Base-by-base conservation (phyloP, 2,797 vertebrate species). In the Columba guinea region DNA sequence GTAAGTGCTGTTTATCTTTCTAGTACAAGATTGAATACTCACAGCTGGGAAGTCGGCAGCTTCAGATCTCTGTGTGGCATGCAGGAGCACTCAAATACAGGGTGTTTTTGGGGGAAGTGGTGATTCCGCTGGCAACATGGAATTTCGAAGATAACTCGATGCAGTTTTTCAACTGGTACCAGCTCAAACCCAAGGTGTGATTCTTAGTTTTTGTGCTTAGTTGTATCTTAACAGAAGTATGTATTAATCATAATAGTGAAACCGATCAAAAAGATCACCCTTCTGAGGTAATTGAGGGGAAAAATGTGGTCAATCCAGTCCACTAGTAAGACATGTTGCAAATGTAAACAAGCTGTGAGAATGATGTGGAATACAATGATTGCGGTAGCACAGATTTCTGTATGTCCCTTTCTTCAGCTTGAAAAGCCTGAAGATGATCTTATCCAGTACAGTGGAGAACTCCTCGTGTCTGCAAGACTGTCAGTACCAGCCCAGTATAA, bases 1-100 rank as follows among this genome's bases (percentile, higher is more conserved):
- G 35, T 62, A 85, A 87, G 37, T 74, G 62, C 24, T 92, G 44
- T 92, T 95, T 96, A 7, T 67, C 79, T 46, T 87, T 67, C 44
- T 84, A 99, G 99, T 99, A 98, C 93, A 97, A 97, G 51, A 97
- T 99, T 79, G 98, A 98, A 69, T 97, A 82, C 34, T 95, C 97
- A 46, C 98, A 98, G 96, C 97, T 99, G 96, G 91, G 74, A 76
- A 97, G 97, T 35, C 98, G 98, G 84, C 97, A 96, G 32, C 98
- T 99, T 89, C 98, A 98, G 93, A 97, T 98, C 27, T 98, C 98
- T 0, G 98, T 99, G 96, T 99, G 99, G 99, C 99, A 99, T 49
- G 96, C 98, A n/a, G 98, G 98, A 67, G 95, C 97, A 4, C 97
- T 99, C 71, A 97, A 95, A 82, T 97, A 96, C 81, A 98, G 98